Conservation (phyloP, 2,113 vertebrate genomes). For the Eolophus roseicapilla region DNA sequence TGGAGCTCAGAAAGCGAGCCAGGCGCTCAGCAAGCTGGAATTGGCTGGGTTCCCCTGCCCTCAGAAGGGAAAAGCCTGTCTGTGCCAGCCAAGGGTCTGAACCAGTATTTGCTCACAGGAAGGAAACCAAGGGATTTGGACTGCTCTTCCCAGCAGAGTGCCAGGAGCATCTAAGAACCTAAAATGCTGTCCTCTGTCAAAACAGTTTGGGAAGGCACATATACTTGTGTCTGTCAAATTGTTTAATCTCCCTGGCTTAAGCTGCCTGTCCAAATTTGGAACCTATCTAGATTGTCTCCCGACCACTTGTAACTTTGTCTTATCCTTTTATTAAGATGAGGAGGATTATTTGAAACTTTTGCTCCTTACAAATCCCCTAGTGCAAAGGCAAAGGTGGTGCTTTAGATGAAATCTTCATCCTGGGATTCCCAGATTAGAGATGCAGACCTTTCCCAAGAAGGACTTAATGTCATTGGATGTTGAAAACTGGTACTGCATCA, state of each 20-base stretch:
- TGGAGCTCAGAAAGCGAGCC: neutral
- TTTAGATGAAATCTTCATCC: constrained; percentile 36
- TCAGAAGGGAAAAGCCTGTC: neutral
- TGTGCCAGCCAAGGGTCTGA: constrained; percentile 13
- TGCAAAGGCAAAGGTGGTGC: neutral
- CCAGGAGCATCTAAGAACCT: neutral
- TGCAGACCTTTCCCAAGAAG: neutral
- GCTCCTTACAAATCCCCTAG: constrained; percentile 29
- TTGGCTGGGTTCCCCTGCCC: neutral
- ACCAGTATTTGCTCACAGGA: neutral
- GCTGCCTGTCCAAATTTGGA: neutral
- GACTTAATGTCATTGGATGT: neutral
- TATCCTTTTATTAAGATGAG: constrained; percentile 56
- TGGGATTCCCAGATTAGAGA: neutral
- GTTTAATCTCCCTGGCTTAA: constrained; percentile 16
- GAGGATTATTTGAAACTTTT: constrained; percentile 49
- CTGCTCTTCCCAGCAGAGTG: neutral
- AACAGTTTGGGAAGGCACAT: neutral
- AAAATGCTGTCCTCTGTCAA: neutral
- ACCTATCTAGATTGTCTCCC: constrained; percentile 32
- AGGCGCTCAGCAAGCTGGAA: neutral
- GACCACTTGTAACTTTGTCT: constrained; percentile 34
- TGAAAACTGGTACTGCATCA: neutral
- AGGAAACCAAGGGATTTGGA: constrained; percentile 41
- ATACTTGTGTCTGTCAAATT: neutral